These are phyloP conservation scores for Cremastobaeus sp. DNA, from an alignment of 2,888 invertebrate species.

Conservation along the genomic window DNA sequence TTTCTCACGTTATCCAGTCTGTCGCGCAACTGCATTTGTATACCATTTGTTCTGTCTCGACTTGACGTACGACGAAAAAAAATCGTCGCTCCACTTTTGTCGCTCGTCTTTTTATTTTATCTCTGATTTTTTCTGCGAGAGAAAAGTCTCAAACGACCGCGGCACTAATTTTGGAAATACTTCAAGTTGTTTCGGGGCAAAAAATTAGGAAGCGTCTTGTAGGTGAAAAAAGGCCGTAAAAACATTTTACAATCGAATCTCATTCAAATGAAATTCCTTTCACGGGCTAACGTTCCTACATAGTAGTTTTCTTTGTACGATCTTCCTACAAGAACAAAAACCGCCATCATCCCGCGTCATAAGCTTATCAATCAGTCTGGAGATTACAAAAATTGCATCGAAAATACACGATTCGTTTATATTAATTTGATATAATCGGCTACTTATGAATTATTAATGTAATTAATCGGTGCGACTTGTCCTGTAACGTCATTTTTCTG, in stretches of 20 bases:
- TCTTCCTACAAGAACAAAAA: constrained; percentile 9
- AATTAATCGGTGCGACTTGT: constrained; percentile 23
- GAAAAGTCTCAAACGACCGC: too few species aligned
- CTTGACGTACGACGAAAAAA: constrained; percentile 1
- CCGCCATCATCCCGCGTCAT: constrained; percentile 4
- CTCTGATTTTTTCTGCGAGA: too few species aligned
- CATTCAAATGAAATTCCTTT: too few species aligned
- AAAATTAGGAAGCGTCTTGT: too few species aligned
- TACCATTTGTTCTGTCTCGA: constrained; percentile 9
- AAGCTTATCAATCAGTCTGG: constrained; percentile 51
- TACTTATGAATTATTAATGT: constrained; percentile 35
- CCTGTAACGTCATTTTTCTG: constrained; percentile 8
- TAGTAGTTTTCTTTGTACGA: constrained; percentile 41
- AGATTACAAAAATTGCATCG: constrained; percentile 16
- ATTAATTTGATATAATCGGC: constrained; percentile 32
- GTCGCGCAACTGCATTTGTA: constrained; percentile 18
- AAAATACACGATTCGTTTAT: constrained; percentile 10
- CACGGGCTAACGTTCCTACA: constrained; percentile 14
- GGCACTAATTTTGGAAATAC: too few species aligned
- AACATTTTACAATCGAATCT: too few species aligned
- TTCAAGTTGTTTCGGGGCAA: too few species aligned
- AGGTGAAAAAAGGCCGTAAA: too few species aligned
- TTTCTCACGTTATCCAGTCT: constrained; percentile 23
- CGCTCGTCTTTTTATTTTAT: too few species aligned
- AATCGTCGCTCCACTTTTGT: too few species aligned